These are phyloP conservation scores for Zaprionus tsacasi DNA, from an alignment of 1,140 invertebrate genomes.

Conservation along the genomic window DNA sequence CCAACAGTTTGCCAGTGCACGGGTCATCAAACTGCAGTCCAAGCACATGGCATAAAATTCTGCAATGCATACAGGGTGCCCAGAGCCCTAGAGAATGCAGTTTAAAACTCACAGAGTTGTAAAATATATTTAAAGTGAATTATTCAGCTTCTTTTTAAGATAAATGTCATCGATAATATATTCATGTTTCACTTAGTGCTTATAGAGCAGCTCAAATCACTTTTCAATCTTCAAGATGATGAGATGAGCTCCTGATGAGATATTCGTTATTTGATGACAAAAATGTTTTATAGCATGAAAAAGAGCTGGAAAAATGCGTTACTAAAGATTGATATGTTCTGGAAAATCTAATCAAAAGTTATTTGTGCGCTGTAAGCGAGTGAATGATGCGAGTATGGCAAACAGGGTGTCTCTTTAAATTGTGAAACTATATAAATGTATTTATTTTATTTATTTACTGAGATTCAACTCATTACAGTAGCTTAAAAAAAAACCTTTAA, in stretches of 20 bases:
- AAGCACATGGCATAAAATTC: conserved; percentile 2
- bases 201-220: neutral
- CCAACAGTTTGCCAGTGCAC: conserved; percentile 55
- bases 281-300: too few relatives aligned
- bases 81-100: neutral
- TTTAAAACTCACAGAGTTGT: too few relatives aligned
- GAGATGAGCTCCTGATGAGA: neutral
- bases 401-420: conserved; percentile 17
- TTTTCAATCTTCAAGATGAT: neutral
- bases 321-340: neutral
- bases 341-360: conserved; percentile 9
- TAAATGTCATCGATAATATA: too few relatives aligned
- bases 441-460: neutral
- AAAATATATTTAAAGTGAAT: too few relatives aligned
- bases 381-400: neutral
- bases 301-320: neutral
- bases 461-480: too few relatives aligned
- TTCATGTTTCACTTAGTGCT: neutral
- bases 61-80: conserved; percentile 57
- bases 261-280: neutral
- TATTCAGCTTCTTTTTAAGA: too few relatives aligned
- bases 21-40: conserved; percentile 72
- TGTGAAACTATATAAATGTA: neutral
- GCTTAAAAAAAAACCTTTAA: too few relatives aligned
- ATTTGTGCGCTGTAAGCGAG: conserved; percentile 1